A percentile compares a stretch with the other conserved stretches of the same genome.
Conservation (phyloP, 1,140 invertebrate genomes). For the Pseudoatta argentina region DNA sequence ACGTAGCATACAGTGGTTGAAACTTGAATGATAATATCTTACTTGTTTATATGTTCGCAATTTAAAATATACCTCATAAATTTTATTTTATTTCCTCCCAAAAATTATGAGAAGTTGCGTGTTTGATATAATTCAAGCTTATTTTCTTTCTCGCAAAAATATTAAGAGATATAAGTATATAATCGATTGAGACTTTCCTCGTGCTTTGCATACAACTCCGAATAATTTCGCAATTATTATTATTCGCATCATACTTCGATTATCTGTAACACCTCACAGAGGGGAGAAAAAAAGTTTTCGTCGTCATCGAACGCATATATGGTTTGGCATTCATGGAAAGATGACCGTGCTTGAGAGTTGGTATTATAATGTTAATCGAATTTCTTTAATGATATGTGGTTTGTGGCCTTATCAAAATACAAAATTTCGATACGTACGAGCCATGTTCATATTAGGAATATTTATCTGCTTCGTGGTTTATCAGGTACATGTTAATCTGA, state of each 20-base stretch:
- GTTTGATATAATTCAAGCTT: not conserved
- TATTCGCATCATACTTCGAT: not conserved
- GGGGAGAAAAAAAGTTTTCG: not conserved
- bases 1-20: not conserved
- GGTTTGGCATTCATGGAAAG: not conserved
- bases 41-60: not conserved
- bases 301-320: not conserved
- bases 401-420: constrained; percentile 50
- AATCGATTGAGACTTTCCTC: not conserved
- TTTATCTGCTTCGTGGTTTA: not conserved
- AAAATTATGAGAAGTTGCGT: not conserved
- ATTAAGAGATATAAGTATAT: not conserved
- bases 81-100: not conserved
- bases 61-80: not conserved
- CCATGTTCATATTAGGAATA: not conserved
- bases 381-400: constrained; percentile 28
- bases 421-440: constrained; percentile 41
- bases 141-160: constrained; percentile 3
- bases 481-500: constrained; percentile 25
- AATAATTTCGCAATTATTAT: constrained; percentile 40
- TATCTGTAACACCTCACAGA: not conserved
- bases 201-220: not conserved
- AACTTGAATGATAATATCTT: constrained; percentile 1
- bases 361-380: constrained; percentile 20
- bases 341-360: not conserved